These are phyloP conservation scores for Patella pellucida DNA, from an alignment of 2,888 invertebrate genomes.

Conservation along the genomic window DNA sequence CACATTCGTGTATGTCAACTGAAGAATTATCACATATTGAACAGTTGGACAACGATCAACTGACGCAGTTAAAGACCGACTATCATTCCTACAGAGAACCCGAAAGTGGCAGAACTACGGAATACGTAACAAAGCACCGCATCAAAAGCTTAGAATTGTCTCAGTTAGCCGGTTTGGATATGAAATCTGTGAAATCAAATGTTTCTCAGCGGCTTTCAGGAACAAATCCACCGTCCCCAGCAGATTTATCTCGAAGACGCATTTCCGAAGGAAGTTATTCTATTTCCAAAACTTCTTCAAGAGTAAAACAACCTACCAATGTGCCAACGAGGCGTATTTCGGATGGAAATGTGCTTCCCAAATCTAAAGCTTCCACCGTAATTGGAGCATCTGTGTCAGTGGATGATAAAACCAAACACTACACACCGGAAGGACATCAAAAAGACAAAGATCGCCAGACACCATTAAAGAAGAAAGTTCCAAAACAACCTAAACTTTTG, in stretches of 20 bases:
- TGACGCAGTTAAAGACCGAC: background rate
- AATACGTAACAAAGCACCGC: background rate
- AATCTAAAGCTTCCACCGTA: background rate
- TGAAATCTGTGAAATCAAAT: conserved; percentile 22
- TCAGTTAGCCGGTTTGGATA: conserved; percentile 15
- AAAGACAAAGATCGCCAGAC: background rate
- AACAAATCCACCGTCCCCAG: background rate
- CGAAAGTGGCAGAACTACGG: background rate
- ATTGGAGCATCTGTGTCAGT: too few species aligned
- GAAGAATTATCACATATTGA: background rate
- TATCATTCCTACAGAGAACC: background rate
- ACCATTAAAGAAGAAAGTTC: background rate
- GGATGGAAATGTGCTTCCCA: background rate
- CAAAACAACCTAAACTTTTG: background rate
- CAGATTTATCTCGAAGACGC: background rate
- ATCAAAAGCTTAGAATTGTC: conserved; percentile 13
- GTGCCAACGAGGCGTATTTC: background rate
- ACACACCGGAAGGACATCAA: background rate
- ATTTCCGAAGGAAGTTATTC: background rate
- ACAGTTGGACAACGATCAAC: background rate
- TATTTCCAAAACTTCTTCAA: background rate
- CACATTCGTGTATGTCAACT: background rate
- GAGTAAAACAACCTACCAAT: background rate
- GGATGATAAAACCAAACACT: background rate
- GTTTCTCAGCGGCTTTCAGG: conserved; percentile 27